Percentiles rank a stretch among this genome's conserved stretches.
Conservation (phyloP, 2,113 vertebrate species). For the Corythornis vintsioides region DNA sequence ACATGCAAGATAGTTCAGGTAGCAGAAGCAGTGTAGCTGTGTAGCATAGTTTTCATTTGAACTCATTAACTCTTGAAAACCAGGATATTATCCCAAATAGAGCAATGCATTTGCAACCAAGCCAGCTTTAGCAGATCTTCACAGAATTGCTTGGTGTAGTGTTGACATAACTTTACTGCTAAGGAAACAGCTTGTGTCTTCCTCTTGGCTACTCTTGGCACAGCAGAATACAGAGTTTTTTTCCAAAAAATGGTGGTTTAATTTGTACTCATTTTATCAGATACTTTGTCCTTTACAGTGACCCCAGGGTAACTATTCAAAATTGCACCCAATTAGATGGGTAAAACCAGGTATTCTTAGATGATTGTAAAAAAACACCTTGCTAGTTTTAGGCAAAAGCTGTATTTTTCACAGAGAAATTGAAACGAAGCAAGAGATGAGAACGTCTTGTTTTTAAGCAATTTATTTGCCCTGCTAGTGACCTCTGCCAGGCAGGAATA, state of each 20-base stretch:
- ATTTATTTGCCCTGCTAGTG: constrained; percentile 31
- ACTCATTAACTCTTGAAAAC: neutral
- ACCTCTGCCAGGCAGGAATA: constrained; percentile 42
- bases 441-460: neutral
- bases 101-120: neutral
- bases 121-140: neutral
- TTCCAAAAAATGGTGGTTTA: neutral
- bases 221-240: neutral
- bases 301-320: neutral
- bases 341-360: neutral
- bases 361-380: neutral
- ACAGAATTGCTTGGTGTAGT: neutral
- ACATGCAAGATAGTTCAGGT: neutral
- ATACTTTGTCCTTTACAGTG: neutral
- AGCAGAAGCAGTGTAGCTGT: neutral
- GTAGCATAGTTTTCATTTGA: neutral
- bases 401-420: constrained; percentile 18
- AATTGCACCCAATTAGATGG: constrained; percentile 13
- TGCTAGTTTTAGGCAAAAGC: neutral
- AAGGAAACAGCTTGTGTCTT: neutral
- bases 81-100: neutral
- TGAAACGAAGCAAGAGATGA: neutral
- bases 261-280: neutral
- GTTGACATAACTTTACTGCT: neutral
- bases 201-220: neutral